These are phyloP conservation scores for Meandrina meandrites DNA, from an alignment of 92 coral and sea anemone genomes.

Conservation along the genomic window DNA sequence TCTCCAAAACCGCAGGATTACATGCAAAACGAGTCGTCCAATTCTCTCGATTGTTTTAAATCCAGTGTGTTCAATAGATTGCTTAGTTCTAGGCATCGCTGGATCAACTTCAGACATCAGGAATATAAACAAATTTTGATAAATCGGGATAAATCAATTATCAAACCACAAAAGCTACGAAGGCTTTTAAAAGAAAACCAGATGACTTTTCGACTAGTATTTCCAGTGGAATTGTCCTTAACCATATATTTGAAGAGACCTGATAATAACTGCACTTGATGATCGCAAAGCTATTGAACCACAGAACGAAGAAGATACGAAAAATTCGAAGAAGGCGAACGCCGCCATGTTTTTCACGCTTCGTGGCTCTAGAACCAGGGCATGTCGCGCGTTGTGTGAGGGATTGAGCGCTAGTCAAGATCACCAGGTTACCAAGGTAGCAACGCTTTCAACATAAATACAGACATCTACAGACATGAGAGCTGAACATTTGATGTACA, in stretches of 20 bases:
- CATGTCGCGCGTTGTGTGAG: neutral
- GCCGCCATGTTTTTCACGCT: conserved; percentile 29
- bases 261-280: neutral
- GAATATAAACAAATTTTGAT: neutral
- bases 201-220: neutral
- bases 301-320: neutral
- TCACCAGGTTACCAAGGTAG: conserved; percentile 59
- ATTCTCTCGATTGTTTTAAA: conserved; percentile 92
- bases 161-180: neutral
- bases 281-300: neutral
- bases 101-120: conserved; percentile 61
- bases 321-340: neutral
- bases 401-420: conserved; percentile 25
- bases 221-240: neutral
- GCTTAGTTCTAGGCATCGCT: conserved; percentile 73
- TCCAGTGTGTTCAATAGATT: conserved; percentile 78
- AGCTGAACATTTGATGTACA: neutral
- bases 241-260: neutral
- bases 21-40: conserved; percentile 81
- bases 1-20: conserved; percentile 90
- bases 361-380: conserved; percentile 1
- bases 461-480: neutral
- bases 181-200: neutral
- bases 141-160: neutral
- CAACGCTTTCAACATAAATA: conserved; percentile 32